Base-by-base conservation (phyloP, 1,140 invertebrate species). In the Magallana gigas region DNA sequence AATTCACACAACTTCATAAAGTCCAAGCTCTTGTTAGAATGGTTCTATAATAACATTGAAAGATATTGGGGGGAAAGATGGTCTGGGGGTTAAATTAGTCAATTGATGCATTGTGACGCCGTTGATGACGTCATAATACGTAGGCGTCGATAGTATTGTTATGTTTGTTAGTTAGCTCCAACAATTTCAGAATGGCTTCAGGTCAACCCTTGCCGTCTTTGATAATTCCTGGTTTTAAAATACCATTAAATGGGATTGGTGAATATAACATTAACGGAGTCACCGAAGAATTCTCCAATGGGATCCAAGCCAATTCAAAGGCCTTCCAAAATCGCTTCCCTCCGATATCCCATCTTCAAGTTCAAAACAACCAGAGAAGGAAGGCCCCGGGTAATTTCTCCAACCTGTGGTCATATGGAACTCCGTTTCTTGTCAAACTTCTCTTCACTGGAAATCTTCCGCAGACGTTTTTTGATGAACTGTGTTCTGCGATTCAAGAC, bases 321-420 rank as follows among this genome's bases (percentile, higher is more conserved):
- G 57, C 57, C 29, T 87, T 83, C 59, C 76, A 68, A 56, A 60
- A 23, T 36, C 57, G 76, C 36, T 68, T 83, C 4, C 85, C 59
- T 36, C 76, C 29, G n/a, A 60, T 83, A 60, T 59, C 85, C 1
- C 18, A 81, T 12, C 48, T 76, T 8, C 71, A 86, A 57, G 76
- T 59, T 36, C 23, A 76, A 76, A 36, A 29, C n/a, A 80, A 57
- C 59, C 71, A 86, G 60, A 23, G 71, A 7, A 36, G 85, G 1
- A 76, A 80, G 7, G 23, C 16, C 9, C 85, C 68, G 12, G 59
- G 23, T 36, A 62, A 82, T 83, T 68, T 59, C 71, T 86, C 88
- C 12, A 86, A 89, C 57, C 71, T 86, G 8, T 89, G 88, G 88
- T 89, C 83, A 5, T 89, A 86, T 36, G 88, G 85, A 80, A 87